Evolutionary conservation across 2,888 invertebrate genomes (phyloP), one percentile per base, ranked within the genome.

Genomic region (Iselma pallidipennis): DNA sequence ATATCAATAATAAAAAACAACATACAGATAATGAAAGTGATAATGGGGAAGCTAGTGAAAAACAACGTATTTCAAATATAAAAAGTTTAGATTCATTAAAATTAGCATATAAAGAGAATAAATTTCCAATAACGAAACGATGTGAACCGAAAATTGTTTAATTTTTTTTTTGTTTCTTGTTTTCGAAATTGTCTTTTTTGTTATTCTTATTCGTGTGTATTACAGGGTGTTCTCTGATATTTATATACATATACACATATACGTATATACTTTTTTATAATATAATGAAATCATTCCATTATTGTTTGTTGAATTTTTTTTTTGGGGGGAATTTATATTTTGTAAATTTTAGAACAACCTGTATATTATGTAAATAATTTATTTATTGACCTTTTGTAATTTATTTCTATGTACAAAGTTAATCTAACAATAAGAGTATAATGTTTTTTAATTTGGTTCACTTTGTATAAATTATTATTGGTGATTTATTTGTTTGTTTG

Each of bases 101-200:
- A 74, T 80, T 86, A 64, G 85, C 85, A 64, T 86, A 85, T 76
- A 84, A 84, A 68, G 85, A 85, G 69, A 86, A 86, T 76, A 86
- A 86, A 77, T 86, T 86, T 81, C 86, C 86, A 67, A 86, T 86
- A 67, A 83, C 71, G 61, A 72, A 69, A 52, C 63, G 63, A 9
- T 57, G 55, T 49, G 61, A 61, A 16, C 57, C 61, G 29, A 61
- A 61, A 55, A 45, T 61, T 31, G 54, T 61, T 31, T 55, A 48
- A 55, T 50, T 60, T 49, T 57, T 14, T 54, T 19, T 33, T 49
- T 28, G 42, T 57, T 57, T 53, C 55, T 57, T 48, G 42, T 55
- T 55, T 28, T 56, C 49, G 42, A 52, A 50, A 33, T 33, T 50
- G n/a, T n/a, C n/a, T n/a, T n/a, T n/a, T n/a, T 25, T 6, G 25